Percentiles rank a stretch among this genome's conserved stretches.
Evolutionary conservation across 2,113 vertebrate species (phyloP).

Genomic region (Callipepla squamata): DNA sequence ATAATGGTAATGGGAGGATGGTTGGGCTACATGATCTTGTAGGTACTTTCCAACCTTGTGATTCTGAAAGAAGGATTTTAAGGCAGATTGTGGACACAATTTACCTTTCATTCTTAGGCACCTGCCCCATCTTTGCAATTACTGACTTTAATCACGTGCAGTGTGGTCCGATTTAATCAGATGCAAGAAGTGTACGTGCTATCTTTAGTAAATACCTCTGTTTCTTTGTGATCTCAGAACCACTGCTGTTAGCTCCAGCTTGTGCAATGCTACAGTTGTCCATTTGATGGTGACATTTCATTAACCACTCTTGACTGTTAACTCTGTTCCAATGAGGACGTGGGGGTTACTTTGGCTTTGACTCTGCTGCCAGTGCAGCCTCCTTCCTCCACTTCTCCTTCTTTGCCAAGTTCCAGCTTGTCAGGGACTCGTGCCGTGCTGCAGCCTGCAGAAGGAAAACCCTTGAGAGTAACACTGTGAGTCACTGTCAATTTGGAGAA

Average conservation of each 20-base stretch:
- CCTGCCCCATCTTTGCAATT: neutral
- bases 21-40: too few relatives aligned
- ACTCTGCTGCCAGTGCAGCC: constrained; percentile 28
- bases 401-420: constrained; percentile 79
- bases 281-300: neutral
- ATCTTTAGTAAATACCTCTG: neutral
- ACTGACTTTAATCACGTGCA: neutral
- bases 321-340: accelerated
- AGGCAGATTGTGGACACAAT: neutral
- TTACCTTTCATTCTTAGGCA: neutral
- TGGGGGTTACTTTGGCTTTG: constrained; percentile 62
- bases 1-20: too few relatives aligned
- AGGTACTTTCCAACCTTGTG: too few relatives aligned
- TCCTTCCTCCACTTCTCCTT: constrained; percentile 80
- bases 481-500: accelerated
- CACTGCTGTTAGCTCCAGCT: neutral
- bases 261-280: neutral
- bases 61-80: neutral
- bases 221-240: neutral
- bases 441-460: constrained; percentile 68
- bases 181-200: accelerated
- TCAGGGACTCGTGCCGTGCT: constrained; percentile 77
- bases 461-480: accelerated
- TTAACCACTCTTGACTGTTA: accelerated
- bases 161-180: neutral